Evolutionary conservation across 1,140 invertebrate species (phyloP), one percentile per base, ranked within the genome.

Genomic region (Aphelenchoides besseyi): DNA sequence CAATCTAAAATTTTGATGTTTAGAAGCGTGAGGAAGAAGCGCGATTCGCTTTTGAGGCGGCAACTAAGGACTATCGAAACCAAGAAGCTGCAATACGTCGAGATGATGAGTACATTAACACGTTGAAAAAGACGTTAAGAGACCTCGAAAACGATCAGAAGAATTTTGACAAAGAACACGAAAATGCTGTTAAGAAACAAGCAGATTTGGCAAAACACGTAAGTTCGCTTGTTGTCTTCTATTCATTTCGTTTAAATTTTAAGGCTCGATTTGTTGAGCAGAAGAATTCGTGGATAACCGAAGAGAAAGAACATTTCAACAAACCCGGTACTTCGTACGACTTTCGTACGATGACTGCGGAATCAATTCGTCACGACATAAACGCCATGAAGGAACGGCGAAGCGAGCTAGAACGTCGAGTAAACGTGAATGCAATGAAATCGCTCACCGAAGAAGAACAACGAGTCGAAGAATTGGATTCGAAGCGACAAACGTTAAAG

Each of bases 281-380:
- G 55, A 36, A 64, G 33, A 59, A 59, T 33, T 35, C 35, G 8
- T 82, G 76, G 77, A 69, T 82, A 5, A 32, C 35, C 0, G 77
- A 82, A 32, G 77, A 84, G n/a, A 75, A 82, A 35, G 41, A 66
- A 18, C 59, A 73, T 35, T 84, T 82, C 48, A 72, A 71, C 30
- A 71, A 73, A 8, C 59, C 57, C 0, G 78, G 71, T 9, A 63
- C 59, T 26, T 28, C 66, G 12, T 82, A 80, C 72, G 80, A 84
- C 36, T 82, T 82, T 53, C 30, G 29, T 1, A 37, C 68, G 0
- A 77, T 69, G 61, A 74, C 33, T 26, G 35, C 33, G 52, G 77
- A 76, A 23, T 35, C n/a, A 2, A 76, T 48, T 2, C 77, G 75
- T 32, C 18, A 48, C 12, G 3, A 73, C 33, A 69, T 72, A 9